Base-by-base conservation (phyloP, 1,140 invertebrate species). In the Vollenhovia emeryi region DNA sequence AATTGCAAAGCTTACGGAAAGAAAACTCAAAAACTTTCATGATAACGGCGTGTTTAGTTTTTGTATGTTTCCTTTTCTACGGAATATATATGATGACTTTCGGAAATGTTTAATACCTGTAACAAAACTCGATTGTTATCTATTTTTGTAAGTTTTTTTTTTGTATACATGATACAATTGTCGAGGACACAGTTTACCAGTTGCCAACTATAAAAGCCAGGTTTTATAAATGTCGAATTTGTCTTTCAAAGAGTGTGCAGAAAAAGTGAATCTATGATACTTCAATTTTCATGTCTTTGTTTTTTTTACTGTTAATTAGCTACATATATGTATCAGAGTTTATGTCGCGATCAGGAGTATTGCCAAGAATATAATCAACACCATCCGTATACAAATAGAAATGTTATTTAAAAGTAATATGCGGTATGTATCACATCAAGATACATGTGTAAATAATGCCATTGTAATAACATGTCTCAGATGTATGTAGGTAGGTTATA, bases 1-100 rank as follows among this genome's bases (percentile, higher is more conserved):
- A 86, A 71, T 79, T 95, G 48, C 43, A 87, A 30, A 78, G 48
- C 5, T 78, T 95, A 9, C 86, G 91, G n/a, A 91, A 87, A 40
- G 87, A 94, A 60, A 95, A 95, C 78, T 92, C 91, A 24, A 91
- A 91, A 82, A 91, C 91, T 4, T 95, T 93, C 60, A 93, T 95
- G 88, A 45, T 94, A 59, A 86, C 92, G 24, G 91, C 85, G n/a
- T 90, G 91, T 79, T 30, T 94, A 8, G 64, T 92, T 43, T 94
- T 94, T 45, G 21, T 86, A 11, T 91, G 91, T 75, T 94, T 93
- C 74, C 76, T 94, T 30, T 11, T 94, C 5, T 94, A 91, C 76
- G 93, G 91, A 45, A 60, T 93, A 8, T 94, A 94, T 82, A 83
- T 86, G 71, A 89, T 91, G 68, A 62, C 89, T 86, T 88, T 45